A percentile compares a stretch with the other conserved stretches of the same genome.
These are phyloP conservation scores for Helobdella robusta DNA, from an alignment of 2,888 invertebrate genomes.

Conservation along the genomic window DNA sequence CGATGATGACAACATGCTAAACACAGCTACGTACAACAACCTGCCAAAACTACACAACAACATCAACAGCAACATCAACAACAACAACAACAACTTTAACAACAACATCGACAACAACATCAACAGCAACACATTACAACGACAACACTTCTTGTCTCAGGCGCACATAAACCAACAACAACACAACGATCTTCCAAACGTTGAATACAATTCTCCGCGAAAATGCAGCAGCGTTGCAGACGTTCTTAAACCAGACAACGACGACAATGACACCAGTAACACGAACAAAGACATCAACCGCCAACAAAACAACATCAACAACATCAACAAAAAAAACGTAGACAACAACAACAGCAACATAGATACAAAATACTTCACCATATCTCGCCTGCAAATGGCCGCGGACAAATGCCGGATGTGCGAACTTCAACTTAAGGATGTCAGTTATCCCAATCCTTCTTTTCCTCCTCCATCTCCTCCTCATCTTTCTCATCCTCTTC, in stretches of 20 bases:
- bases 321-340: not conserved
- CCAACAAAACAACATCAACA: slow-evolving; percentile 5
- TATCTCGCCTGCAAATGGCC: not conserved
- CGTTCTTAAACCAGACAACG: no score
- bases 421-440: no score
- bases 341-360: not conserved
- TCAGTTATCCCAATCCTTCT: no score
- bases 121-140: not conserved
- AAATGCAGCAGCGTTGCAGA: no score
- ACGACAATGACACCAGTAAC: not conserved
- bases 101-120: not conserved
- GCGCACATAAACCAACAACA: not conserved
- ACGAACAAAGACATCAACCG: not conserved
- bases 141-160: no score
- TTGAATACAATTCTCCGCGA: not conserved
- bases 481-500: no score
- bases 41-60: not conserved
- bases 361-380: slow-evolving; percentile 6
- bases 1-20: not conserved
- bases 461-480: no score
- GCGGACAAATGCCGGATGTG: slow-evolving; percentile 13
- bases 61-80: not conserved
- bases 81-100: not conserved
- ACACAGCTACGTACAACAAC: not conserved
- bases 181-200: not conserved